These are phyloP conservation scores for Deilephila elpenor DNA, from an alignment of 2,888 invertebrate species.

Conservation along the genomic window DNA sequence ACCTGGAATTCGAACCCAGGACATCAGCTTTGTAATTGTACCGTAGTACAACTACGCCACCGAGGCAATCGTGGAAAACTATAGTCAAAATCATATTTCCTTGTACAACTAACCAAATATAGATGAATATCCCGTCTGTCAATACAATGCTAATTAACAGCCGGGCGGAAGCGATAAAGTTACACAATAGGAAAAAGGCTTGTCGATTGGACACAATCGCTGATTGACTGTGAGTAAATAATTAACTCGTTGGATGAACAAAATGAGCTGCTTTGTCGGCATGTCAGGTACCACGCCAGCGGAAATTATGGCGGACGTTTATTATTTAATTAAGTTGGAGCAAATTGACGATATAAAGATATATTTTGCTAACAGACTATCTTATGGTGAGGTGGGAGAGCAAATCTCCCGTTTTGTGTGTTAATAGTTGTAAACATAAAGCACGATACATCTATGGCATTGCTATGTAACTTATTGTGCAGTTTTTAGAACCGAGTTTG, in stretches of 20 bases:
- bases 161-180: constrained; percentile 3
- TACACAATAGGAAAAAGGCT: constrained; percentile 18
- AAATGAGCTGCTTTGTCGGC: constrained; percentile 20
- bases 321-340: neutral
- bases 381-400: too few relatives aligned
- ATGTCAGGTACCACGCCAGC: neutral
- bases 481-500: neutral
- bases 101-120: neutral
- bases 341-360: neutral
- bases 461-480: neutral
- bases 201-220: constrained; percentile 18
- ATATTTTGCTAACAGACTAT: too few relatives aligned
- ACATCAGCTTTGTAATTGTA: too few relatives aligned
- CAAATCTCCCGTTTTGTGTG: too few relatives aligned
- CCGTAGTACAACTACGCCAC: too few relatives aligned
- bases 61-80: too few relatives aligned
- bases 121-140: neutral
- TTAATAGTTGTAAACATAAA: too few relatives aligned
- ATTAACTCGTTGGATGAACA: constrained; percentile 18
- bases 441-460: neutral
- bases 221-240: constrained; percentile 20
- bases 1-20: too few relatives aligned
- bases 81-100: too few relatives aligned
- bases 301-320: neutral
- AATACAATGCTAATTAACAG: constrained; percentile 18